A percentile compares a stretch with the other conserved stretches of the same genome.
phyloP scores from a whole-genome alignment of 2,888 invertebrate genomes.

The Patella ulyssiponensis region DNA sequence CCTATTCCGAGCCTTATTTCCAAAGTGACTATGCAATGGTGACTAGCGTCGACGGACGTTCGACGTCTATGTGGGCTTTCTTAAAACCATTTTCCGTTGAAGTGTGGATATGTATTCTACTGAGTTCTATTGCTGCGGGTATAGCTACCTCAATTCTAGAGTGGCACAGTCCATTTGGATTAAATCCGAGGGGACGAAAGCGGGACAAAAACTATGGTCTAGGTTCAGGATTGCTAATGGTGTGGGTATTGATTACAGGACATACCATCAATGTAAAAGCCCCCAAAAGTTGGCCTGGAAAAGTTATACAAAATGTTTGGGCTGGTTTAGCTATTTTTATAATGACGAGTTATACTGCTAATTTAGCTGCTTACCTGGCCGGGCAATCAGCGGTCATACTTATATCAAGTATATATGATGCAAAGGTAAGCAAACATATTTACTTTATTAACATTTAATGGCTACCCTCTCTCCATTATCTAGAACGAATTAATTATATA shows the following conservation, averaged over 20 bases:
- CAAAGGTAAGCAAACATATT: conserved; percentile 79
- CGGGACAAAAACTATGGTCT: conserved; percentile 93
- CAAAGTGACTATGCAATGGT: conserved; percentile 90
- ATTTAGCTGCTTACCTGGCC: conserved; percentile 91
- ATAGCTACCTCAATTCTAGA: conserved; percentile 92
- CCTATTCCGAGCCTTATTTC: conserved; percentile 91
- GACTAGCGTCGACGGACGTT: conserved; percentile 76
- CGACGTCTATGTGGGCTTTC: conserved; percentile 82
- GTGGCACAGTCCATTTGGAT: conserved; percentile 92
- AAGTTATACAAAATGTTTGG: conserved; percentile 95
- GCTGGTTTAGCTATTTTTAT: conserved; percentile 94
- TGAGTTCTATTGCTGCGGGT: conserved; percentile 88
- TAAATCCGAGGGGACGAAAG: conserved; percentile 93
- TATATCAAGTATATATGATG: conserved; percentile 85
- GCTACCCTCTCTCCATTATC: no score
- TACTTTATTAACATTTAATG: no score
- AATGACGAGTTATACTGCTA: conserved; percentile 93
- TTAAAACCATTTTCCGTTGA: conserved; percentile 89
- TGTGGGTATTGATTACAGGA: conserved; percentile 92
- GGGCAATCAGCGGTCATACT: conserved; percentile 87
- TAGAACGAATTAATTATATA: no score
- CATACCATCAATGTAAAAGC: conserved; percentile 94
- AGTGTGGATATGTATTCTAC: conserved; percentile 91
- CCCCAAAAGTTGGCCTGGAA: conserved; percentile 96
- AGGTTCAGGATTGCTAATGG: conserved; percentile 88